These are phyloP conservation scores for Cryptoblepharus egeriae DNA, from an alignment of 2,797 vertebrate genomes.

Conservation along the genomic window DNA sequence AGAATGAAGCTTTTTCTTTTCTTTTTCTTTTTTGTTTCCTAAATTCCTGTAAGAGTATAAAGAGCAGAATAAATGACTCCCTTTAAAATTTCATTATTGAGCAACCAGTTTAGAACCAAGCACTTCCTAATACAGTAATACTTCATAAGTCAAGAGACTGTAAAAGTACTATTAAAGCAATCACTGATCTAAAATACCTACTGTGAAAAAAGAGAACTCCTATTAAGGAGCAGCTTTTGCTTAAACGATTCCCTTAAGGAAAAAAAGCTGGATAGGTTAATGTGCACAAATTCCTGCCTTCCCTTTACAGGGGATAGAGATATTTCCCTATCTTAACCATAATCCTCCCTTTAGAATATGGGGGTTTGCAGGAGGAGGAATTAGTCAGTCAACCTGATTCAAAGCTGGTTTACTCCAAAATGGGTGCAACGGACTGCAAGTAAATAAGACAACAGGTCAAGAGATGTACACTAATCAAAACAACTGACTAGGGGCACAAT, in stretches of 20 bases:
- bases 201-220: slow-evolving; percentile 37
- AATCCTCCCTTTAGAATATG: slow-evolving; percentile 26
- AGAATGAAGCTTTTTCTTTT: not conserved
- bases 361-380: not conserved
- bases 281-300: slow-evolving; percentile 60
- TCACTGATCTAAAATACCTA: slow-evolving; percentile 61
- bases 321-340: too few relatives aligned
- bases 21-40: not conserved
- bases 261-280: slow-evolving; percentile 61
- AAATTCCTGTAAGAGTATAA: slow-evolving; percentile 54
- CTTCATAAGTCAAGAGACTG: slow-evolving; percentile 61
- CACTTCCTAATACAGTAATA: slow-evolving; percentile 61
- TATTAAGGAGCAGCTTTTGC: slow-evolving; percentile 69
- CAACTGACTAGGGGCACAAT: too few relatives aligned
- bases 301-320: not conserved
- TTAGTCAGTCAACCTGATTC: not conserved
- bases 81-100: slow-evolving; percentile 65
- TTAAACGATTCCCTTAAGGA: slow-evolving; percentile 62
- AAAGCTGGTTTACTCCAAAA: not conserved
- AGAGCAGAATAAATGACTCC: slow-evolving; percentile 39
- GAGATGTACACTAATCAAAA: slow-evolving; percentile 45
- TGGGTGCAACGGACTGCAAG: not conserved
- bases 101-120: slow-evolving; percentile 55
- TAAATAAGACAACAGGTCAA: not conserved
- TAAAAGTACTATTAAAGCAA: slow-evolving; percentile 66